Evolutionary conservation across 2,113 vertebrate genomes (phyloP).

Genomic region (Platysternon megacephalum): DNA sequence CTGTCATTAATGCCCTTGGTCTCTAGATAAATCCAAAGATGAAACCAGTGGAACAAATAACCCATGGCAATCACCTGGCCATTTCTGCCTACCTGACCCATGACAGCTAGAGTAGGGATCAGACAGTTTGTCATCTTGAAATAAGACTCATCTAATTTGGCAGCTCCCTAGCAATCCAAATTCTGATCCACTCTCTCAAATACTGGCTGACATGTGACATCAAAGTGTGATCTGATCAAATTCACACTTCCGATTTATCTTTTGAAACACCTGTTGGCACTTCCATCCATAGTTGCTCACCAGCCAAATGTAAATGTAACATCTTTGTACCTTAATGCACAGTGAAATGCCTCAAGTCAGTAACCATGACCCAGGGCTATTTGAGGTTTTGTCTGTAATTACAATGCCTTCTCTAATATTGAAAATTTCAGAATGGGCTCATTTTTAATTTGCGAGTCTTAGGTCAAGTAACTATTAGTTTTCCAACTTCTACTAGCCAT

Average conservation of each 20-base stretch:
- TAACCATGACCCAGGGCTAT: neutral
- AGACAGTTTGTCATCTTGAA: neutral
- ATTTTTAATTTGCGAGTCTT: conserved; percentile 35
- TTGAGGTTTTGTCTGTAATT: neutral
- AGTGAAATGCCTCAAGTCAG: conserved; percentile 4
- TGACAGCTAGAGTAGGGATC: fast-evolving
- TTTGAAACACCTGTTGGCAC: neutral
- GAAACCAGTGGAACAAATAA: neutral
- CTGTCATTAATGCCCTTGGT: neutral
- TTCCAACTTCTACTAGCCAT: neutral
- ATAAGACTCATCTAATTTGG: neutral
- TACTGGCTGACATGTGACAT: fast-evolving
- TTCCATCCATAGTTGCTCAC: conserved; percentile 16
- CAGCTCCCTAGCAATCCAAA: neutral
- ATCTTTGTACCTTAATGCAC: neutral
- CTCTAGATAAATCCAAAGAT: neutral
- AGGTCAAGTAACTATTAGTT: conserved; percentile 13
- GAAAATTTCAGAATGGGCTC: conserved; percentile 54
- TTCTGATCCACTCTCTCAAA: neutral
- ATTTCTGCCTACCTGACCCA: neutral
- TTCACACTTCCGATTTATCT: neutral
- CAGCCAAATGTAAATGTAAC: neutral
- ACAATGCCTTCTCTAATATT: neutral
- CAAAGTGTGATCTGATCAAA: neutral
- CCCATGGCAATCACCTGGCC: neutral